Base-by-base conservation (phyloP, 2,113 vertebrate species). In the Oreotrochilus melanogaster region DNA sequence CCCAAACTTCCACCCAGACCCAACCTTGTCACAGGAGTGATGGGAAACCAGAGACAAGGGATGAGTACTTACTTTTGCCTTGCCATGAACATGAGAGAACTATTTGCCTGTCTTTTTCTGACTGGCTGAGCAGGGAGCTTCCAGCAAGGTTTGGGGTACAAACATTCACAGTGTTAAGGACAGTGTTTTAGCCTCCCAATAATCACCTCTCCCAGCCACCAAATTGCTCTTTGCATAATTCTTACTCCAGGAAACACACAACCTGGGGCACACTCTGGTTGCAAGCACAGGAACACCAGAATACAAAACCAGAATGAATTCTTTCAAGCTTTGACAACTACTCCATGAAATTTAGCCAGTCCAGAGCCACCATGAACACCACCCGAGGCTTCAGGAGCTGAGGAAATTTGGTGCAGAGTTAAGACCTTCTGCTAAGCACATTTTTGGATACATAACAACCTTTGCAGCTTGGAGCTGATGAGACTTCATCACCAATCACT, bases 401-500 rank as follows among this genome's bases (percentile, higher is more conserved):
- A 81, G 39, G 18, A 78, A 33, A 35, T 2, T 0, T 13, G 10
- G 23, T 13, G 19, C 62, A 79, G 53, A 75, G 19, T 3, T 21
- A 17, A 53, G 27, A 31, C 2, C 6, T 56, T 62, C 37, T 24
- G 31, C 24, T 11, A 51, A 58, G 56, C 24, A 12, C 14, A 6
- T 2, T 50, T 27, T 31, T 50, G 3, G 67, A 12, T 25, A 42
- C 37, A 62, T 6, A 81, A 76, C 7, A 9, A 7, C 22, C 22
- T 83, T 18, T n/a, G 67, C 30, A 51, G 13, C 19, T 8, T 24
- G 53, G 14, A 60, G 35, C 45, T 67, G 19, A 11, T 8, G 51
- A 78, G 18, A 4, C 3, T n/a, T 30, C 53, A 72, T 2, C 30
- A 25, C 9, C 48, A 9, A 5, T 1, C 6, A 0, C 27, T 16